A percentile compares a stretch with the other conserved stretches of the same genome.
phyloP scores from a whole-genome alignment of 2,888 invertebrate genomes.

The Tillus elongatus region DNA sequence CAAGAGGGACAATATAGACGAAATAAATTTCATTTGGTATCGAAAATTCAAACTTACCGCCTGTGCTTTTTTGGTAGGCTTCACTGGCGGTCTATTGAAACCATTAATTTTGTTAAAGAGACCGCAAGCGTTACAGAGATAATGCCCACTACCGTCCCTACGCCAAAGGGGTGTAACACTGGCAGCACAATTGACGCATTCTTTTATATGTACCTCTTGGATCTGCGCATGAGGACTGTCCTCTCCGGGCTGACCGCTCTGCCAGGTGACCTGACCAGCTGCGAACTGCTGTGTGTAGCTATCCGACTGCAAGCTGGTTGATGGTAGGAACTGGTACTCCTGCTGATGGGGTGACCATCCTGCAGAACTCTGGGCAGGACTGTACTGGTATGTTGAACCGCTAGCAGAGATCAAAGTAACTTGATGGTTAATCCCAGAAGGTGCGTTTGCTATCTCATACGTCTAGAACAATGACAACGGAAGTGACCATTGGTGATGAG shows the following conservation, averaged over 20 bases:
- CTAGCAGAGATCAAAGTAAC: constrained; percentile 49
- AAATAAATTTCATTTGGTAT: too few relatives aligned
- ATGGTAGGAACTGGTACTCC: neutral
- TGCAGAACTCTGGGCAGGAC: too few relatives aligned
- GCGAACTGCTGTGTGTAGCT: constrained; percentile 14
- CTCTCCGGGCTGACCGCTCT: neutral
- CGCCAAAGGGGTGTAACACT: constrained; percentile 73
- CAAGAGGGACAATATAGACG: too few relatives aligned
- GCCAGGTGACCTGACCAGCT: too few relatives aligned
- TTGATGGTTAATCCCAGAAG: too few relatives aligned
- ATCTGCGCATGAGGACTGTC: constrained; percentile 12
- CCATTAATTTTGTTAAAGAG: constrained; percentile 54
- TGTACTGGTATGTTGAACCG: constrained; percentile 33
- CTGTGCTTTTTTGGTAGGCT: constrained; percentile 56
- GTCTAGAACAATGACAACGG: too few relatives aligned
- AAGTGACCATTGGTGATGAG: too few relatives aligned
- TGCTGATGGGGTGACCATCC: neutral
- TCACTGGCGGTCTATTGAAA: constrained; percentile 68
- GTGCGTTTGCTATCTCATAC: too few relatives aligned
- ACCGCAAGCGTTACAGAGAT: constrained; percentile 78
- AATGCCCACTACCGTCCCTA: constrained; percentile 77
- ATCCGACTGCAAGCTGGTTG: too few relatives aligned
- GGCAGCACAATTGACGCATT: constrained; percentile 60
- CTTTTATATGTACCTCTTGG: constrained; percentile 41
- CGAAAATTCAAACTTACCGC: constrained; percentile 42